These are phyloP conservation scores for Micromussa lordhowensis DNA, from an alignment of 92 coral and sea anemone genomes.

Conservation along the genomic window DNA sequence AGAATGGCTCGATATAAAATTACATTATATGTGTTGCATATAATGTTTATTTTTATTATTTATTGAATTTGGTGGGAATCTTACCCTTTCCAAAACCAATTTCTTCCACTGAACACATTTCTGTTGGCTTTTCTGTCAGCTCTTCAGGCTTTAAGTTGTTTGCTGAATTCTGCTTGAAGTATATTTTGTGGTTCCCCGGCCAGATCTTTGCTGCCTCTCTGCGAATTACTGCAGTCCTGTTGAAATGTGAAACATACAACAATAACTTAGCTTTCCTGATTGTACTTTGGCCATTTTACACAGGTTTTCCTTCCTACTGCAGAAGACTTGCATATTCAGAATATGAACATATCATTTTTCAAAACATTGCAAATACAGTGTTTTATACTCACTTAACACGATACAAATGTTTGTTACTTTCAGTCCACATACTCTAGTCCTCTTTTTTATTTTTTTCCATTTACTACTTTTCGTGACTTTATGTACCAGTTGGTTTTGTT, in stretches of 20 bases:
- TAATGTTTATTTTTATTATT: neutral
- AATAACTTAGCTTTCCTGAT: slow-evolving; percentile 11
- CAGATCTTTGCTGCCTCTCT: slow-evolving; percentile 63
- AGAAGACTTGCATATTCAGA: slow-evolving; percentile 23
- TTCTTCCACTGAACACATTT: slow-evolving; percentile 41
- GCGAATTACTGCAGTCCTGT: slow-evolving; percentile 49
- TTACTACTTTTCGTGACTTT: slow-evolving; percentile 22
- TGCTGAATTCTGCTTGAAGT: slow-evolving; percentile 53
- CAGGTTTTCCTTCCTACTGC: slow-evolving; percentile 19
- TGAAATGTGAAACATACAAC: slow-evolving; percentile 14
- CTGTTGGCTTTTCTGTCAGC: slow-evolving; percentile 29
- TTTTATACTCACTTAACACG: slow-evolving; percentile 26
- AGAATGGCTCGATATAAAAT: no score
- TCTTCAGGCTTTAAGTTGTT: slow-evolving; percentile 49
- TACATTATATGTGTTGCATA: no score
- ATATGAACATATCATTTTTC: slow-evolving; percentile 24
- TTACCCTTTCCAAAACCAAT: slow-evolving; percentile 52
- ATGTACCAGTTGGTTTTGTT: slow-evolving; percentile 11
- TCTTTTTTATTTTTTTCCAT: slow-evolving; percentile 49
- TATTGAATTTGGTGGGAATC: neutral
- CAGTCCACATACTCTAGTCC: slow-evolving; percentile 39
- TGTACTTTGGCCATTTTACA: slow-evolving; percentile 7
- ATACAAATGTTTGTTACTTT: slow-evolving; percentile 35
- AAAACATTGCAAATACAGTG: slow-evolving; percentile 23
- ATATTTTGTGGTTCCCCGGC: slow-evolving; percentile 63